These are phyloP conservation scores for Myxocyprinus asiaticus DNA, from an alignment of 2,113 vertebrate genomes.

Conservation along the genomic window DNA sequence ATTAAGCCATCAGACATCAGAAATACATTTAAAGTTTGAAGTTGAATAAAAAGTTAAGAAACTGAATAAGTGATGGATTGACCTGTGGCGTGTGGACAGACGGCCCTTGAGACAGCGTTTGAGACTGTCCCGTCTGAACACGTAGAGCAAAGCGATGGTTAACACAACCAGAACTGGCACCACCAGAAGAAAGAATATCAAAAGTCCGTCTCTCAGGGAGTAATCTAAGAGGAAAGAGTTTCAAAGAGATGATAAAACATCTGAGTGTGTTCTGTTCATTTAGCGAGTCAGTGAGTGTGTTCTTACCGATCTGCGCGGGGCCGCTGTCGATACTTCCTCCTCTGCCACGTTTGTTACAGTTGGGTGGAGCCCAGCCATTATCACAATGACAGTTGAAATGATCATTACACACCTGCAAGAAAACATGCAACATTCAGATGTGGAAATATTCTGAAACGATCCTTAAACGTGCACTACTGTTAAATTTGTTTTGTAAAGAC, in stretches of 20 bases:
- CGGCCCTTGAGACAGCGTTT: constrained; percentile 54
- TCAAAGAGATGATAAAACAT: not conserved
- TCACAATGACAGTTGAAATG: constrained; percentile 79
- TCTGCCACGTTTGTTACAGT: constrained; percentile 65
- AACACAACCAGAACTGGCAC: constrained; percentile 70
- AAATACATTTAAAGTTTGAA: too few relatives aligned
- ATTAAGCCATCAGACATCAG: not conserved
- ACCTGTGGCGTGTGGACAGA: constrained; percentile 48
- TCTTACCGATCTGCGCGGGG: constrained; percentile 76
- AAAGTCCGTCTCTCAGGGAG: constrained; percentile 83
- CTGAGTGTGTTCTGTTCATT: not conserved
- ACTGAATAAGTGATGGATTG: not conserved
- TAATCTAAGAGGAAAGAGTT: constrained; percentile 69
- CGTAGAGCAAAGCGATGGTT: constrained; percentile 66
- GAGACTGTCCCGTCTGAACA: constrained; percentile 69
- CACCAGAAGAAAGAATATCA: constrained; percentile 86
- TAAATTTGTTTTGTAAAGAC: too few relatives aligned
- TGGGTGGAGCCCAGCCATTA: constrained; percentile 76
- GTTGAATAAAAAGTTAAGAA: too few relatives aligned
- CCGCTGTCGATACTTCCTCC: constrained; percentile 87
- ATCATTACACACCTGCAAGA: constrained; percentile 77
- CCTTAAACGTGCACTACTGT: too few relatives aligned
- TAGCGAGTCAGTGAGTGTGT: not conserved
- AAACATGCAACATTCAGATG: not conserved
- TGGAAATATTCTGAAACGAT: too few relatives aligned